Conservation (phyloP, 2,888 invertebrate species). For the Tinea trinotella region DNA sequence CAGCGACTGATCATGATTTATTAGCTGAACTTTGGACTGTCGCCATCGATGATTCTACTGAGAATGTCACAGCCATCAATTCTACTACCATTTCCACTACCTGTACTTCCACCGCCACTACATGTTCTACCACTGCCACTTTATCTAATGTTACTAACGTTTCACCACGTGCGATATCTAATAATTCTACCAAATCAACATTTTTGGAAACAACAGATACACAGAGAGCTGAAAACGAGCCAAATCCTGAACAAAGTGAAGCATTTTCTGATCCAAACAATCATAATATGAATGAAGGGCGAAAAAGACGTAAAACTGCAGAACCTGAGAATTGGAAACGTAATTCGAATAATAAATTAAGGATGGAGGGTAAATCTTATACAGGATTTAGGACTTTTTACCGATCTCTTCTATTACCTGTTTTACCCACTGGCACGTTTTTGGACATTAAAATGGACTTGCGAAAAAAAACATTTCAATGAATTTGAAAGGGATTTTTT, state of each 20-base stretch:
- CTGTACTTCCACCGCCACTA: background rate
- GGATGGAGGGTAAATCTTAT: constrained; percentile 11
- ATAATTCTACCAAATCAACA: background rate
- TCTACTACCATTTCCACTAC: too few relatives aligned
- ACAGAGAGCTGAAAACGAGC: background rate
- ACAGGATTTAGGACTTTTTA: too few relatives aligned
- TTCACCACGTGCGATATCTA: background rate
- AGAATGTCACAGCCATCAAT: too few relatives aligned
- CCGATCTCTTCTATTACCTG: background rate
- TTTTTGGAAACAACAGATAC: background rate
- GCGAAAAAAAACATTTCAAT: background rate
- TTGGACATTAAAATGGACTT: background rate
- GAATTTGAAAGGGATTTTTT: too few relatives aligned
- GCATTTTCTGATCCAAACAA: constrained; percentile 17
- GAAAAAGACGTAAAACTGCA: constrained; percentile 17
- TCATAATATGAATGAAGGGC: constrained; percentile 16
- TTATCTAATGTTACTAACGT: background rate
- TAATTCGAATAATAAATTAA: constrained; percentile 17
- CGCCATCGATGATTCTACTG: too few relatives aligned
- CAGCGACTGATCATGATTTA: too few relatives aligned
- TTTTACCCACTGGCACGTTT: background rate
- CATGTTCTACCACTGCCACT: background rate
- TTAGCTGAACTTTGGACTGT: too few relatives aligned
- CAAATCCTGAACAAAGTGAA: background rate
- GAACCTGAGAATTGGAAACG: constrained; percentile 21